Evolutionary conservation across 2,888 invertebrate species (phyloP).

Genomic region (Atethmia centrago): DNA sequence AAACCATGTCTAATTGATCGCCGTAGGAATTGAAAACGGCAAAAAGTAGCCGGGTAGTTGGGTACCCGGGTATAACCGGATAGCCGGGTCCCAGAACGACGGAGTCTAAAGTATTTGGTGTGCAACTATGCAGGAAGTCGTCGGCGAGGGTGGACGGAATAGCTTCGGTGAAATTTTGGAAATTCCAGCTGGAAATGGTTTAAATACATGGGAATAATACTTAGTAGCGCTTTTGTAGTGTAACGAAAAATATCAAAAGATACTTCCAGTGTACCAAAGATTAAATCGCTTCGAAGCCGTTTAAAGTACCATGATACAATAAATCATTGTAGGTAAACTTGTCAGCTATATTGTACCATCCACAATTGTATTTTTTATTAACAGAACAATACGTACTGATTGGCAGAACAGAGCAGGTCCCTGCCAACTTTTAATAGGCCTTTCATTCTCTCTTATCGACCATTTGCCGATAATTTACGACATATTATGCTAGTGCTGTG

Average conservation of each 20-base stretch:
- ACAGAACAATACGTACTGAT: constrained; percentile 37
- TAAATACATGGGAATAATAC: constrained; percentile 65
- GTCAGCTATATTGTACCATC: not conserved
- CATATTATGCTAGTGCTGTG: constrained; percentile 32
- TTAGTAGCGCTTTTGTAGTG: constrained; percentile 41
- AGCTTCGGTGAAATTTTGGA: constrained; percentile 63
- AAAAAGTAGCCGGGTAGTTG: constrained; percentile 75
- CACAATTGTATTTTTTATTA: constrained; percentile 30
- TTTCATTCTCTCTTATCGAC: constrained; percentile 57
- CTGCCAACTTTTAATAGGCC: constrained; percentile 55
- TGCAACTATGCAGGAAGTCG: constrained; percentile 73
- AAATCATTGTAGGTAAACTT: constrained; percentile 16
- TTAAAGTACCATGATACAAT: not conserved
- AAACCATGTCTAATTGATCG: constrained; percentile 89
- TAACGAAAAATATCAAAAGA: constrained; percentile 26
- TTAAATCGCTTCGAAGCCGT: no score
- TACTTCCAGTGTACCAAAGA: not conserved
- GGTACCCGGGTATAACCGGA: constrained; percentile 16
- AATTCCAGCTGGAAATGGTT: constrained; percentile 67
- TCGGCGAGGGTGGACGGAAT: constrained; percentile 64
- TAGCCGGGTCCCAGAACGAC: constrained; percentile 56
- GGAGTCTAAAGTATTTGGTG: constrained; percentile 69
- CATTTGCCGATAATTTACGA: constrained; percentile 38
- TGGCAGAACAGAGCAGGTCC: constrained; percentile 46
- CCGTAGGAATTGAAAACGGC: constrained; percentile 84